A percentile compares a stretch with the other conserved stretches of the same genome.
Evolutionary conservation across 2,888 invertebrate species (phyloP).

Genomic region (Patella ulyssiponensis): DNA sequence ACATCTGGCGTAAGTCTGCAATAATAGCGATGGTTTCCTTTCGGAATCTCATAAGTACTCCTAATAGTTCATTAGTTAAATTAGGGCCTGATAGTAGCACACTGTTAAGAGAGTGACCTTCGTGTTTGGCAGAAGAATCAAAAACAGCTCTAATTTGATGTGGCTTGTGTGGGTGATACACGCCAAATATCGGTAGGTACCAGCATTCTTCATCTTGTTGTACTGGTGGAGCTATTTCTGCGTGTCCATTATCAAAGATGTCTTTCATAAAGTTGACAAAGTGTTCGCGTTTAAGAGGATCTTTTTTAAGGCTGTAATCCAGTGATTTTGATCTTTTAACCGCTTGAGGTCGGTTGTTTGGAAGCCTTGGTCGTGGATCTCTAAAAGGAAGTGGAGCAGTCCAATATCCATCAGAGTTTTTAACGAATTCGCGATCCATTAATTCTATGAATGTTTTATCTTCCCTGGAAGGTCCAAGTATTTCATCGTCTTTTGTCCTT

Average conservation of each 20-base stretch:
- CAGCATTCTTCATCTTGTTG: slow-evolving; percentile 33
- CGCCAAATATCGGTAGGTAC: slow-evolving; percentile 43
- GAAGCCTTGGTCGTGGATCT: slow-evolving; percentile 4
- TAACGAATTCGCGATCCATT: slow-evolving; percentile 24
- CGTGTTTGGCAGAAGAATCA: slow-evolving; percentile 38
- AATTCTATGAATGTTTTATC: slow-evolving; percentile 29
- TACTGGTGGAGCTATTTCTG: slow-evolving; percentile 32
- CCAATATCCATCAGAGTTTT: slow-evolving; percentile 24
- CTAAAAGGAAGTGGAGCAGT: slow-evolving; percentile 13
- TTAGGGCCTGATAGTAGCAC: too few species aligned
- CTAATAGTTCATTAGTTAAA: too few species aligned
- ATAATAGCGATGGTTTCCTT: too few species aligned
- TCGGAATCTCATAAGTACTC: too few species aligned
- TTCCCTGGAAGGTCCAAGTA: slow-evolving; percentile 28
- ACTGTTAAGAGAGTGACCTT: too few species aligned
- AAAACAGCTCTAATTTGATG: slow-evolving; percentile 37
- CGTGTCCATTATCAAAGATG: too few species aligned
- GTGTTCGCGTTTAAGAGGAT: slow-evolving; percentile 30
- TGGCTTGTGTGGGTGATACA: slow-evolving; percentile 44
- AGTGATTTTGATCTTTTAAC: slow-evolving; percentile 13
- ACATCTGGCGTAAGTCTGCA: slow-evolving; percentile 29
- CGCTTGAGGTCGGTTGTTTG: slow-evolving; percentile 15
- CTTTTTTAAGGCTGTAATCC: slow-evolving; percentile 8
- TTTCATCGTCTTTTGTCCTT: slow-evolving; percentile 33
- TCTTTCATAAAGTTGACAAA: too few species aligned